Percentiles rank a stretch among this genome's conserved stretches.
Evolutionary conservation across 2,113 vertebrate species (phyloP).

Genomic region (Cryptotis parvus): DNA sequence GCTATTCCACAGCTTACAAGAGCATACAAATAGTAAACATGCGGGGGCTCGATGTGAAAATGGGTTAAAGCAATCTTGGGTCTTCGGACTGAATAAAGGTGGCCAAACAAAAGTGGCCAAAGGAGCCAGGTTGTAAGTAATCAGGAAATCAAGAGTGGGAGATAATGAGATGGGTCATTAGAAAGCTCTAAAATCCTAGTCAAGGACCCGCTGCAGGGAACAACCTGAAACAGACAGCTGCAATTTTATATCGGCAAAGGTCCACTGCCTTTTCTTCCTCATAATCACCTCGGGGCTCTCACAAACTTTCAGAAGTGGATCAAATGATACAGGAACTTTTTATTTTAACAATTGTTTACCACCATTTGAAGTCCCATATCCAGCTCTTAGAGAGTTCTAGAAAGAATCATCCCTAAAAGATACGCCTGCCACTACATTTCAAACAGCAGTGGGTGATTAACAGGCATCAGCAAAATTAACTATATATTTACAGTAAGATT

Average conservation of each 20-base stretch:
- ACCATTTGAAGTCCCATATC: not conserved
- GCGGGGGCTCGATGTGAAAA: not conserved
- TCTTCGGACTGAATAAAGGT: not conserved
- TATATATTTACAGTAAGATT: conserved; percentile 27
- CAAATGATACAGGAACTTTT: conserved; percentile 1
- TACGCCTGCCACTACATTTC: not conserved
- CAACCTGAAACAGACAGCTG: not conserved
- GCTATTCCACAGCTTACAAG: too few species aligned
- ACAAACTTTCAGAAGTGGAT: not conserved
- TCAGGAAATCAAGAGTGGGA: not conserved
- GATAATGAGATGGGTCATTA: not conserved
- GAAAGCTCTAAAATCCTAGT: not conserved
- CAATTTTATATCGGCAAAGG: not conserved
- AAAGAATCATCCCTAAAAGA: not conserved
- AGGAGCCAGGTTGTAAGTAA: not conserved
- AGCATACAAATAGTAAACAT: not conserved
- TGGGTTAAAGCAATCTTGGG: not conserved
- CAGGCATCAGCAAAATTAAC: conserved; percentile 62
- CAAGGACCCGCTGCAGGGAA: not conserved
- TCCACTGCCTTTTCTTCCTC: not conserved
- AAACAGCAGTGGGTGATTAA: conserved; percentile 27
- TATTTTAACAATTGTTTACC: conserved; percentile 15
- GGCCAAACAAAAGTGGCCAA: not conserved
- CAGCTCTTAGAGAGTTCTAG: not conserved
- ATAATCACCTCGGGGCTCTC: not conserved